phyloP scores from a whole-genome alignment of 2,797 vertebrate species.

The Aeoliscus strigatus region DNA sequence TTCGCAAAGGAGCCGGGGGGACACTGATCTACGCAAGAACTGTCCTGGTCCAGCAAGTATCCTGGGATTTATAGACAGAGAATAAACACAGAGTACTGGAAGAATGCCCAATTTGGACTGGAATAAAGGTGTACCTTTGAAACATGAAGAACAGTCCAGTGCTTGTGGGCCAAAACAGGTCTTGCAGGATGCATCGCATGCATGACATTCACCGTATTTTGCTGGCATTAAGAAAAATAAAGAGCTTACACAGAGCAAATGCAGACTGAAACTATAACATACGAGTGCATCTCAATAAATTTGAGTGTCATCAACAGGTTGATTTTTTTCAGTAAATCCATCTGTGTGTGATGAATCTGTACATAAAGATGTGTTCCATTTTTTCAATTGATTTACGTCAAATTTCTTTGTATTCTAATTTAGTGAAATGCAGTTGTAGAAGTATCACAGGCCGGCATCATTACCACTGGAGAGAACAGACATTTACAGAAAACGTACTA shows the following conservation, averaged over 20 bases:
- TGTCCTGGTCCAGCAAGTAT: slow-evolving; percentile 74
- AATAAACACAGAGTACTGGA: rapidly evolving
- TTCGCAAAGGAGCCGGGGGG: slow-evolving; percentile 70
- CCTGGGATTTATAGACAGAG: slow-evolving; percentile 43
- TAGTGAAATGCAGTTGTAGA: too few relatives aligned
- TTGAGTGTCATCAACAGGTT: too few relatives aligned
- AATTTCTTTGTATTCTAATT: too few relatives aligned
- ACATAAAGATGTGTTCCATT: too few relatives aligned
- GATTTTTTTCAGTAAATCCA: too few relatives aligned
- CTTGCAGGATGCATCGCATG: slow-evolving; percentile 63
- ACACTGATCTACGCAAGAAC: slow-evolving; percentile 68
- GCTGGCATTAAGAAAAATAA: slow-evolving; percentile 35
- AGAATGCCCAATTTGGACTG: rapidly evolving
- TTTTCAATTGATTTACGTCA: too few relatives aligned
- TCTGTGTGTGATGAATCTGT: too few relatives aligned
- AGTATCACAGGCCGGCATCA: too few relatives aligned
- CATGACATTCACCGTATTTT: slow-evolving; percentile 49
- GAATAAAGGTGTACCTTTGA: slow-evolving; percentile 51
- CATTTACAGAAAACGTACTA: too few relatives aligned
- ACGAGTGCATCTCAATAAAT: neutral
- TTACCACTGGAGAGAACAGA: too few relatives aligned
- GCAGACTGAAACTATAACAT: too few relatives aligned
- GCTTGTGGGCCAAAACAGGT: slow-evolving; percentile 72
- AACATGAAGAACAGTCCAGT: slow-evolving; percentile 71
- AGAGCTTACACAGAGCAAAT: neutral